Base-by-base conservation (phyloP, 1,140 invertebrate species). In the Neodiprion virginianus region DNA sequence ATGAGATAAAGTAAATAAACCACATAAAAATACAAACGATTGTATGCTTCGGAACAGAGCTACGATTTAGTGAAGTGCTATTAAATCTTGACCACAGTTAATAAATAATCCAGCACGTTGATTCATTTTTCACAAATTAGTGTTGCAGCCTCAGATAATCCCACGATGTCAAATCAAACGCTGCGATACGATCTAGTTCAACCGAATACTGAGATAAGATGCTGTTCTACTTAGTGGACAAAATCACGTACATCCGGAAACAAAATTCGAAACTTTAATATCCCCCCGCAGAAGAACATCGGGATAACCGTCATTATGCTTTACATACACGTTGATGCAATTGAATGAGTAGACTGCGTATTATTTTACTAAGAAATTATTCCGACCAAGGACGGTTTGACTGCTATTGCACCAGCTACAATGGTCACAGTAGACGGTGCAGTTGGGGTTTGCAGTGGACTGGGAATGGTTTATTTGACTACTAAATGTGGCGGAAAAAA, bases 321-420 rank as follows among this genome's bases (percentile, higher is more conserved):
- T 75, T 92, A 93, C 81, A 87, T 92, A 40, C 2, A 40, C 28
- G 8, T 91, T 93, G 14, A 94, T 95, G 81, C 93, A 94, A 79
- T 89, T 94, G 69, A 93, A 90, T 71, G 93, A 1, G 93, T 93
- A 49, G 93, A 93, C 70, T 92, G 92, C 2, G 89, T 95, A 49
- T 92, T 93, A 79, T 91, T 93, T 40, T 94, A 94, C 80, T 89
- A 92, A 0, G 91, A 93, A 68, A 89, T 90, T 71, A 94, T 95
- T 80, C 93, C 95, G 79, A 88, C 91, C 28, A 82, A 86, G 75
- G 88, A 90, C 48, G 91, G 91, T 72, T 88, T 86, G 10, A 82
- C 67, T 69, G 23, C 83, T 0, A 76, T 90, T 48, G 84, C 85
- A 10, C 77, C 87, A 17, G 83, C 86, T 71, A 85, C 86, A 75